Evolutionary conservation across 2,113 vertebrate genomes (phyloP).

Genomic region (Myotis brandtii): DNA sequence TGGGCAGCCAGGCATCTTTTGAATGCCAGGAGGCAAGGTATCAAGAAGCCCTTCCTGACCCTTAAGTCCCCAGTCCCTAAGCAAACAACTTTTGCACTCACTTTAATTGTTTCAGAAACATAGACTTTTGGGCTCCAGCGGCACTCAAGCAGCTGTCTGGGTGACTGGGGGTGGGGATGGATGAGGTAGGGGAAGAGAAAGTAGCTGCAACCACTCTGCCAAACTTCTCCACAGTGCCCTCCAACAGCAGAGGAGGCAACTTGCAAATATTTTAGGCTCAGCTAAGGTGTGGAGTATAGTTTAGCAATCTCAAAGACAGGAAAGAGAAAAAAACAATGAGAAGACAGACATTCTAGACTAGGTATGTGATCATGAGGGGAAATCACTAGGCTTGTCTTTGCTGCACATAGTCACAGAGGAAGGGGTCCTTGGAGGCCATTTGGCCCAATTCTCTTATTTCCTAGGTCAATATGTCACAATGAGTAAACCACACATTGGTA

Average conservation of each 20-base stretch:
- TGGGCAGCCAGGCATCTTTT: neutral
- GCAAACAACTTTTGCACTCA: conserved; percentile 31
- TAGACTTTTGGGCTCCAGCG: neutral
- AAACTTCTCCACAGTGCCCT: neutral
- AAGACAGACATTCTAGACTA: neutral
- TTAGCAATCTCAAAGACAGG: neutral
- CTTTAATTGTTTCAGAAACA: conserved; percentile 51
- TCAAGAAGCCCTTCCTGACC: neutral
- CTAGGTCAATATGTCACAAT: conserved; percentile 13
- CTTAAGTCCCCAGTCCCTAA: neutral
- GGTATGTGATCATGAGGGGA: neutral
- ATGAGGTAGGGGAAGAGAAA: neutral
- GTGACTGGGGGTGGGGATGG: neutral
- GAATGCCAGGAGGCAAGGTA: neutral
- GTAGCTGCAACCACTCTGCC: neutral
- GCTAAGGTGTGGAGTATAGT: neutral
- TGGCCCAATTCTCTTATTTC: conserved; percentile 26
- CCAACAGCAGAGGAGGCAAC: conserved; percentile 15
- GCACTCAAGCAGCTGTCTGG: neutral
- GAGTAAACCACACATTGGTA: neutral
- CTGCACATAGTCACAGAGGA: neutral
- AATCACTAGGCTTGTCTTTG: neutral
- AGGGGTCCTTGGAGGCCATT: neutral
- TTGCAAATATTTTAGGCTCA: neutral
- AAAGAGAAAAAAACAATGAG: neutral